A percentile compares a stretch with the other conserved stretches of the same genome.
Conservation (phyloP, 2,888 invertebrate genomes). For the Acleris holmiana region DNA sequence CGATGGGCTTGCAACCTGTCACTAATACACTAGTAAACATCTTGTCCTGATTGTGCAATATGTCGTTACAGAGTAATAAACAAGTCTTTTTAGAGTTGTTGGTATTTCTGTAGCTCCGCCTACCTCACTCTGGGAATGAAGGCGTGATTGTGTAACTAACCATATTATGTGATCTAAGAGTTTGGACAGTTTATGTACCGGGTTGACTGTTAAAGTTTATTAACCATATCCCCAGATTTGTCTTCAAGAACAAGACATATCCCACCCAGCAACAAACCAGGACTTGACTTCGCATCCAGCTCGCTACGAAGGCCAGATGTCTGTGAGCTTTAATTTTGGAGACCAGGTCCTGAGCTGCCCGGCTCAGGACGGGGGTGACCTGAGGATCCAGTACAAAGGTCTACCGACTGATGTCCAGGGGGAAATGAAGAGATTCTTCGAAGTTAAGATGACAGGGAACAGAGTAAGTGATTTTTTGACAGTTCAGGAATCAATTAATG, state of each 20-base stretch:
- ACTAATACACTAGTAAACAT: too few relatives aligned
- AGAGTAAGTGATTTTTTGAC: conserved; percentile 50
- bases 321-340: conserved; percentile 49
- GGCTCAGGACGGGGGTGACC: conserved; percentile 49
- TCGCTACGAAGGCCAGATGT: conserved; percentile 58
- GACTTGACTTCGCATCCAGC: conserved; percentile 61
- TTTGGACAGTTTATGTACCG: too few relatives aligned
- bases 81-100: too few relatives aligned
- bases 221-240: conserved; percentile 59
- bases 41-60: too few relatives aligned
- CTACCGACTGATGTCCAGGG: conserved; percentile 49
- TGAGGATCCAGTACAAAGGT: conserved; percentile 60
- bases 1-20: too few relatives aligned
- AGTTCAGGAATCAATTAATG: too few relatives aligned
- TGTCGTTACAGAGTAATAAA: too few relatives aligned
- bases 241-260: conserved; percentile 57
- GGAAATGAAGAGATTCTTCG: conserved; percentile 50
- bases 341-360: conserved; percentile 50
- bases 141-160: too few relatives aligned
- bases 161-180: too few relatives aligned
- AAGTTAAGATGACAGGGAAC: conserved; percentile 57
- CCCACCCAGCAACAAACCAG: conserved; percentile 56
- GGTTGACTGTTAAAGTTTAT: too few relatives aligned
- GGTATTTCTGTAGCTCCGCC: too few relatives aligned
- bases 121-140: too few relatives aligned